Evolutionary conservation across 2,888 invertebrate species (phyloP).

Genomic region (Habrosyne pyritoides): DNA sequence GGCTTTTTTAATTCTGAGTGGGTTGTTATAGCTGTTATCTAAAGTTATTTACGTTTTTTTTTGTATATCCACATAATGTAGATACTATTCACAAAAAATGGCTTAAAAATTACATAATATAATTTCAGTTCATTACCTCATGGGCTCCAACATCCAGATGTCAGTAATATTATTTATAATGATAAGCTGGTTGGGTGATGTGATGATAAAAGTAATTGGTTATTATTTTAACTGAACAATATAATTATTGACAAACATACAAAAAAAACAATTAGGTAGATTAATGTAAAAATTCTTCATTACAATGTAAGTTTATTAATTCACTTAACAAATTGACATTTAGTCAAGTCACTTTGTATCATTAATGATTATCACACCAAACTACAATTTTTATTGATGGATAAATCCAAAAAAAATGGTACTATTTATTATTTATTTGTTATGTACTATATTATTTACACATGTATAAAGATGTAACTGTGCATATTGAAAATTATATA

Average conservation of each 20-base stretch:
- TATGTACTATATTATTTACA: constrained; percentile 83
- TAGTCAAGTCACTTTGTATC: constrained; percentile 76
- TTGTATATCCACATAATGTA: too few species aligned
- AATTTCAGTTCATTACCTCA: neutral
- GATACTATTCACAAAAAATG: too few species aligned
- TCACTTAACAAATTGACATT: constrained; percentile 70
- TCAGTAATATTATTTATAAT: constrained; percentile 71
- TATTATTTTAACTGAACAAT: constrained; percentile 55
- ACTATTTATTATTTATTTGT: constrained; percentile 83
- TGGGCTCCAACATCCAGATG: neutral
- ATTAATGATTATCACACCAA: constrained; percentile 72
- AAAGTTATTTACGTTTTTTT: too few species aligned
- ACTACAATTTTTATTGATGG: constrained; percentile 75
- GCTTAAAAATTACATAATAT: too few species aligned
- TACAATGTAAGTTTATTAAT: constrained; percentile 44
- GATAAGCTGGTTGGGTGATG: constrained; percentile 76
- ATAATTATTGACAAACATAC: constrained; percentile 54
- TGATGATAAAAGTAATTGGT: constrained; percentile 66
- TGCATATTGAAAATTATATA: constrained; percentile 82
- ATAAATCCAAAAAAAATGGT: constrained; percentile 77
- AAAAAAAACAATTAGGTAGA: constrained; percentile 52
- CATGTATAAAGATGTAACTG: constrained; percentile 81
- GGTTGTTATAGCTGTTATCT: too few species aligned
- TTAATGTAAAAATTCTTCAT: constrained; percentile 63
- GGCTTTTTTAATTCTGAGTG: too few species aligned